phyloP scores from a whole-genome alignment of 2,888 invertebrate genomes.

The Phortica okadai region DNA sequence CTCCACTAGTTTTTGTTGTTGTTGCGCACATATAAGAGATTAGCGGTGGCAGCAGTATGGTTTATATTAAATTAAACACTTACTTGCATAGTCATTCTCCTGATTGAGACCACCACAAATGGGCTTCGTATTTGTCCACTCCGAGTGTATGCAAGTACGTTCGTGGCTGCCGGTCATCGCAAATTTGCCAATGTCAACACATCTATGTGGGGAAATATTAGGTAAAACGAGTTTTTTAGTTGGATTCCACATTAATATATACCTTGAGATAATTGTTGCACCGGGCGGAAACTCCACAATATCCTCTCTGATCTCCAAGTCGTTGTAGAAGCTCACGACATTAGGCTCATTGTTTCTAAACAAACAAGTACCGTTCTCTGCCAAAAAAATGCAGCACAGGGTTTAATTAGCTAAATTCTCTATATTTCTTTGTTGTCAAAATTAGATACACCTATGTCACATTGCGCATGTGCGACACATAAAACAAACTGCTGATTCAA shows the following conservation, averaged over 20 bases:
- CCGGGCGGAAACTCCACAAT: conserved; percentile 88
- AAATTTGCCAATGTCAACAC: conserved; percentile 91
- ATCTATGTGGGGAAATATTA: conserved; percentile 76
- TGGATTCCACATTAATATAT: conserved; percentile 24
- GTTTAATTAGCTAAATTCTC: neutral
- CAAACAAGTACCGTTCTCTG: conserved; percentile 84
- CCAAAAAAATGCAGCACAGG: neutral
- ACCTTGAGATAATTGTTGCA: conserved; percentile 82
- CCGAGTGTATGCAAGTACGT: conserved; percentile 85
- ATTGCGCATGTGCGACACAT: no score
- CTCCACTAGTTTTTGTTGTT: conserved; percentile 80
- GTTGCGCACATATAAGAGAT: conserved; percentile 4
- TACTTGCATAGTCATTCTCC: conserved; percentile 90
- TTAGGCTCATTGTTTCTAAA: conserved; percentile 87
- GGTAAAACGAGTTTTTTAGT: neutral
- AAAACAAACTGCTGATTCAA: no score
- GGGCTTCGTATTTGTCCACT: conserved; percentile 88
- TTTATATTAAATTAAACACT: conserved; percentile 68
- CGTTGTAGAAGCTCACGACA: conserved; percentile 88
- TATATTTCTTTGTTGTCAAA: neutral
- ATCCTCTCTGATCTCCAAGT: conserved; percentile 85
- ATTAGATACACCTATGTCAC: no score
- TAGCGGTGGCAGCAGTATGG: neutral
- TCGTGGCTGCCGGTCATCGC: conserved; percentile 86
- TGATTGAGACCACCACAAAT: conserved; percentile 89